Evolutionary conservation across 2,797 vertebrate genomes (phyloP).

Genomic region (Sternotherus odoratus): DNA sequence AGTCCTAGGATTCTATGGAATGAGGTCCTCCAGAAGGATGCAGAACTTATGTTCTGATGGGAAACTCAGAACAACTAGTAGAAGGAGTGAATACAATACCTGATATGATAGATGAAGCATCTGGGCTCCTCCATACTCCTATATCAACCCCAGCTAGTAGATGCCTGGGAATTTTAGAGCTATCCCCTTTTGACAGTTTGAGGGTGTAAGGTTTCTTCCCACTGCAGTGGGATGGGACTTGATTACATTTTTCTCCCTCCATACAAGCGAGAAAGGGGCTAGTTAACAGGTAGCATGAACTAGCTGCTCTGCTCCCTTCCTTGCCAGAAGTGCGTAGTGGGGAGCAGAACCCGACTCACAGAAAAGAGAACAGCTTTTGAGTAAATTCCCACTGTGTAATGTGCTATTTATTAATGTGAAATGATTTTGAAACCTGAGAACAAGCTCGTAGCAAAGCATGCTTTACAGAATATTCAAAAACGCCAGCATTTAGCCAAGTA

Average conservation of each 20-base stretch:
- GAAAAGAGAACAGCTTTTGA: fast-evolving
- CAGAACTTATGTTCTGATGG: conserved; percentile 18
- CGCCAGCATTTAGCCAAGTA: neutral
- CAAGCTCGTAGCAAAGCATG: neutral
- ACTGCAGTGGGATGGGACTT: neutral
- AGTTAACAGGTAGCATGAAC: neutral
- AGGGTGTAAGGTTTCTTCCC: neutral
- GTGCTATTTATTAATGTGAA: neutral
- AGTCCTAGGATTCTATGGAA: neutral
- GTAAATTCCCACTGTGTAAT: neutral
- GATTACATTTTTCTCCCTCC: neutral
- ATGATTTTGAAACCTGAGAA: neutral
- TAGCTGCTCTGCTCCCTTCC: neutral
- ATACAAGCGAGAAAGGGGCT: neutral
- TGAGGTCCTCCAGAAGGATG: conserved; percentile 43
- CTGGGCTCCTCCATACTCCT: neutral
- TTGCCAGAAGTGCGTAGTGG: neutral
- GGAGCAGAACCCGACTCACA: fast-evolving
- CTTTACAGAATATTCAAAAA: neutral
- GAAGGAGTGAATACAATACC: neutral
- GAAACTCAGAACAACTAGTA: neutral
- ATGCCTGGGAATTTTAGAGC: neutral
- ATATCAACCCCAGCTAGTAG: neutral
- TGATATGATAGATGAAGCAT: neutral
- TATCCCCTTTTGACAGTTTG: neutral